Conservation (phyloP, 2,888 invertebrate species). For the Drosophila greeni region DNA sequence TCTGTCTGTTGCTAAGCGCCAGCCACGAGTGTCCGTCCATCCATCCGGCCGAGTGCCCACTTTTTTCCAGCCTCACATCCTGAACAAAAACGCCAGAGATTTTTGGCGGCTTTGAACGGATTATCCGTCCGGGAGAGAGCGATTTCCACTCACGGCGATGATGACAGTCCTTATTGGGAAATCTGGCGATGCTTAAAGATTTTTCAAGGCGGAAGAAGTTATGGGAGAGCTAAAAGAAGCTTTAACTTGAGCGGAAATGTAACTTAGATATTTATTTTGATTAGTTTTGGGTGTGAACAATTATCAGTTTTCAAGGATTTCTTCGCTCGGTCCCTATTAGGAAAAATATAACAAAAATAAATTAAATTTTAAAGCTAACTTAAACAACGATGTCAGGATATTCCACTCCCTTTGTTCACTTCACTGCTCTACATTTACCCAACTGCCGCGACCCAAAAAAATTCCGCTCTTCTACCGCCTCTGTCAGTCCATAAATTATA, state of each 20-base stretch:
- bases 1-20: conserved; percentile 47
- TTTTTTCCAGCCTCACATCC: conserved; percentile 21
- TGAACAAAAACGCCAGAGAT: conserved; percentile 55
- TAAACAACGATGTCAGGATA: conserved; percentile 5
- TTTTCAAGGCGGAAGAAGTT: conserved; percentile 1
- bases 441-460: conserved; percentile 12
- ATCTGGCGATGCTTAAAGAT: conserved; percentile 20
- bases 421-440: conserved; percentile 17
- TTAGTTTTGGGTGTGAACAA: no score
- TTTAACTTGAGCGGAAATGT: not conserved
- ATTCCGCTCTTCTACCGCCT: not conserved
- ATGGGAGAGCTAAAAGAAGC: not conserved
- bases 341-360: no score
- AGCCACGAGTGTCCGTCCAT: conserved; percentile 42
- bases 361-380: conserved; percentile 11
- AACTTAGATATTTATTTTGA: not conserved
- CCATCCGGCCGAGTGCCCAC: conserved; percentile 6
- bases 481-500: conserved; percentile 56
- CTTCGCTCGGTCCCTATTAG: no score
- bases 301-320: no score
- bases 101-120: conserved; percentile 74
- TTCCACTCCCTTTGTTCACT: conserved; percentile 36
- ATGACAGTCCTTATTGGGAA: conserved; percentile 2
- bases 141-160: conserved; percentile 25
- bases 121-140: conserved; percentile 62